Percentiles rank a stretch among this genome's conserved stretches.
Conservation (phyloP, 2,113 vertebrate species). For the Pandion haliaetus region DNA sequence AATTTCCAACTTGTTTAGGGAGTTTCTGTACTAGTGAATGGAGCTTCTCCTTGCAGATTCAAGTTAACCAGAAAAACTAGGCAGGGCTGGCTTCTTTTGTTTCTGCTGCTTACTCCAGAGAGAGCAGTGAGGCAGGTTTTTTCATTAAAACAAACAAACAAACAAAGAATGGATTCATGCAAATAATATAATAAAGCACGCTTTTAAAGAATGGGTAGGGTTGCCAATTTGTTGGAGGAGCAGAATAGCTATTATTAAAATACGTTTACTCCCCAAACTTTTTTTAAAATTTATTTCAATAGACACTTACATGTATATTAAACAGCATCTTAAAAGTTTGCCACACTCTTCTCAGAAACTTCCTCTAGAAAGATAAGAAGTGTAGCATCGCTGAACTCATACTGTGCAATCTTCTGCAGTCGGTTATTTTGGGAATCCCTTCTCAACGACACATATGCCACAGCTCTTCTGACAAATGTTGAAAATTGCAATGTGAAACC, state of each 20-base stretch:
- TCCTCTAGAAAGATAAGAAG: not conserved
- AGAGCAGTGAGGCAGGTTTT: conserved; percentile 12
- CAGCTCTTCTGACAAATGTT: not conserved
- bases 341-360: not conserved
- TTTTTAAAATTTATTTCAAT: not conserved
- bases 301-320: not conserved
- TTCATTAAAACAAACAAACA: not conserved
- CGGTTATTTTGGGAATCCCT: not conserved
- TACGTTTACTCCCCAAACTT: not conserved
- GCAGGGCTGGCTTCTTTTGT: not conserved
- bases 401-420: not conserved
- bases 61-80: conserved; percentile 20
- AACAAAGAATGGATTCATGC: not conserved
- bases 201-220: not conserved
- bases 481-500: not conserved
- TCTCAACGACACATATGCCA: not conserved
- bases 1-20: not conserved
- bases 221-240: not conserved
- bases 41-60: not conserved
- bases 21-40: not conserved
- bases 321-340: not conserved
- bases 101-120: not conserved
- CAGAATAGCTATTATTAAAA: not conserved
- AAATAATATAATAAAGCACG: not conserved
- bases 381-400: not conserved